Base-by-base conservation (phyloP, 1,140 invertebrate species). In the Hyphantria cunea region DNA sequence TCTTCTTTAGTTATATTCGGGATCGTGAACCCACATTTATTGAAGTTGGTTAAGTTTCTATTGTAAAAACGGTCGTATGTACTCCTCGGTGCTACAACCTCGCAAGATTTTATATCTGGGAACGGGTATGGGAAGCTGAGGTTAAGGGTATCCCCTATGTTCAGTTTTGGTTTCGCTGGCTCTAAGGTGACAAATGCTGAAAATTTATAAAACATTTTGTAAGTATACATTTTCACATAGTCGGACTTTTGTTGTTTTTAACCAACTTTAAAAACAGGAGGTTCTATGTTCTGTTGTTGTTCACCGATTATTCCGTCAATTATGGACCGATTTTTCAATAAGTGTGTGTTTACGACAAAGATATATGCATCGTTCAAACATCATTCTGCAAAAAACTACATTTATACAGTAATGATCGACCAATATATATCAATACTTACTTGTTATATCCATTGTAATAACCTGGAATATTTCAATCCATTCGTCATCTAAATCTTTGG, bases 381-480 rank as follows among this genome's bases (percentile, higher is more conserved):
- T 25, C 5, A 25, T 25, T n/a, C 17, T 3, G 17, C 17, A 25
- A 25, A 25, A 3, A 25, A 25, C 1, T 25, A 3, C 2, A 25
- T 25, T 25, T 25, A 25, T n/a, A n/a, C n/a, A 25, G 17, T 25
- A 25, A 25, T 25, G 5, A 25, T 25, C 17, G 1, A 25, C 5
- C 17, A 25, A 25, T 5, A 25, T 25, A 25, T 25, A 5, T 25
- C 2, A 3, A 8, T 10, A 15, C 10, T 17, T 62, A 86, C 86
- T 82, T 44, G 73, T 60, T 53, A 89, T 86, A 70, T 73, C 61
- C 50, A 89, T 68, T 14, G 66, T 80, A 3, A 89, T 77, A 14
- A 86, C 76, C 80, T 86, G 84, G 56, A 76, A 86, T 6, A 77
- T 9, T 45, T 89, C 86, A 2, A 74, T 58, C 74, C 69, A 84